Percentiles rank a stretch among this genome's conserved stretches.
Conservation (phyloP, 2,113 vertebrate genomes). For the Daubentonia madagascariensis region DNA sequence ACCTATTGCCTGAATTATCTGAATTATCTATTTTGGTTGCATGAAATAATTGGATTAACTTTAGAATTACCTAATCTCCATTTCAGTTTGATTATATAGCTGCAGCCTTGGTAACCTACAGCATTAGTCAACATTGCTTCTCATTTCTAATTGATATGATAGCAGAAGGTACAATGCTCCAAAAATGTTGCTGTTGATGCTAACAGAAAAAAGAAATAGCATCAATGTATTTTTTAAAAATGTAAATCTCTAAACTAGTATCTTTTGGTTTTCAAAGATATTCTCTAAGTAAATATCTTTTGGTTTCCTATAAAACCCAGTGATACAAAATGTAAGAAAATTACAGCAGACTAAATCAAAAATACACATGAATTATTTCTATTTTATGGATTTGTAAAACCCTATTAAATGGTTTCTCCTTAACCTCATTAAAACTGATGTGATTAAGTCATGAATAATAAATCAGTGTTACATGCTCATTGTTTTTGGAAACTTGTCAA, state of each 20-base stretch:
- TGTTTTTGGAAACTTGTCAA: conserved; percentile 66
- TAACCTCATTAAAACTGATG: conserved; percentile 53
- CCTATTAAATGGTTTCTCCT: conserved; percentile 36
- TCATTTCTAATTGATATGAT: neutral
- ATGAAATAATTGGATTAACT: neutral
- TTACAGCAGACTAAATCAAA: conserved; percentile 16
- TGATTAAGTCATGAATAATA: conserved; percentile 61
- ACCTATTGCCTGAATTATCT: neutral
- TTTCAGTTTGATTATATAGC: neutral
- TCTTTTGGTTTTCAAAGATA: neutral
- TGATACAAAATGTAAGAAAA: neutral
- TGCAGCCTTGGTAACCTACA: neutral
- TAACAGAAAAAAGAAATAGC: neutral
- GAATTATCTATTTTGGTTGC: neutral
- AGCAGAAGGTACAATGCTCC: neutral
- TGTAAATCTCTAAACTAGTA: neutral
- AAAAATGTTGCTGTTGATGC: neutral
- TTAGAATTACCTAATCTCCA: neutral
- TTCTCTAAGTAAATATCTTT: neutral
- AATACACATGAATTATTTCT: conserved; percentile 31
- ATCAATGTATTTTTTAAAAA: neutral
- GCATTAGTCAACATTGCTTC: neutral
- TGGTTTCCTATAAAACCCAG: neutral
- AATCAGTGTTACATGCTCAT: conserved; percentile 14
- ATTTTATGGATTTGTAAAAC: conserved; percentile 44